These are phyloP conservation scores for Ochlodes sylvanus DNA, from an alignment of 2,888 invertebrate species.

Conservation along the genomic window DNA sequence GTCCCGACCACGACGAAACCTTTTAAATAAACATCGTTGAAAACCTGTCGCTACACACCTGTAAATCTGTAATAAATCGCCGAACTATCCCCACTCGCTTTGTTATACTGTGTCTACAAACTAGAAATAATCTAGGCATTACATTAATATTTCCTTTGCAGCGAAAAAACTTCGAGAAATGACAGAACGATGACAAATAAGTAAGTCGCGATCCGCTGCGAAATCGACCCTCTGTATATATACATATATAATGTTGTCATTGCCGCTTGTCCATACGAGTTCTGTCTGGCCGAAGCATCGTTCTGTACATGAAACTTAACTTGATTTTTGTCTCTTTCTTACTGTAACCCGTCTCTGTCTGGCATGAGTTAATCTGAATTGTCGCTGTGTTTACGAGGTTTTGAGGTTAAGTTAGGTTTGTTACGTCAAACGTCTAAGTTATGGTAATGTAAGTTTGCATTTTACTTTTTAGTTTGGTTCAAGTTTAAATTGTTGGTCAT, in stretches of 20 bases:
- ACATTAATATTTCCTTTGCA: constrained; percentile 69
- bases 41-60: not conserved
- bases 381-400: constrained; percentile 8
- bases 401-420: not conserved
- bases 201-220: constrained; percentile 62
- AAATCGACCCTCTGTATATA: not conserved
- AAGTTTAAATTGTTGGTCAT: too few species aligned
- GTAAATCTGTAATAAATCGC: not conserved
- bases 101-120: constrained; percentile 7
- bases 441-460: too few species aligned
- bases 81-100: not conserved
- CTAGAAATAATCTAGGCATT: constrained; percentile 41
- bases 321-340: constrained; percentile 5
- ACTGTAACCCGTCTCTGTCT: constrained; percentile 11
- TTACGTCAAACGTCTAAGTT: too few species aligned
- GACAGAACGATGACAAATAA: constrained; percentile 80
- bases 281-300: constrained; percentile 51
- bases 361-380: constrained; percentile 14
- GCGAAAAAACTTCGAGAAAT: constrained; percentile 64
- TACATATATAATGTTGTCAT: constrained; percentile 12
- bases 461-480: too few species aligned
- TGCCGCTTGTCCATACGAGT: constrained; percentile 50
- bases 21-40: too few species aligned
- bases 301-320: constrained; percentile 55
- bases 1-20: not conserved